Percentiles rank a stretch among this genome's conserved stretches.
Conservation (phyloP, 2,113 vertebrate species). For the Phaethon lepturus region DNA sequence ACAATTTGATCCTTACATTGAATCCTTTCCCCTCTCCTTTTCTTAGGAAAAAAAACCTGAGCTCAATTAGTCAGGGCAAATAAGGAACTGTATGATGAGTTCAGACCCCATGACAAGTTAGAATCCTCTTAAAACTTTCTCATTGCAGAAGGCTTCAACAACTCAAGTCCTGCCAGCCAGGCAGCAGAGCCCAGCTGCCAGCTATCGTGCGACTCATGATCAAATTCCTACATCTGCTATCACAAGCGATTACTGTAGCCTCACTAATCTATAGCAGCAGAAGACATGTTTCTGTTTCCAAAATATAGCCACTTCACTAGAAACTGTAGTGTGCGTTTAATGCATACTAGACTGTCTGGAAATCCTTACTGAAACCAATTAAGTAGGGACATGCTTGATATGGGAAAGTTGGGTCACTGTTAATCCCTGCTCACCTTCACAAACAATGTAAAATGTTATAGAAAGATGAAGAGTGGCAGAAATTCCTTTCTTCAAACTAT, state of each 20-base stretch:
- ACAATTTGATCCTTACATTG: background rate
- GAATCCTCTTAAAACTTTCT: background rate
- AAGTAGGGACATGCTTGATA: background rate
- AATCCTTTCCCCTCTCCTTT: background rate
- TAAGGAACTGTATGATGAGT: background rate
- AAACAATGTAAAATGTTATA: background rate
- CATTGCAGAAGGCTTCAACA: background rate
- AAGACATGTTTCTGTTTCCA: background rate
- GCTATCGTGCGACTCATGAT: accelerated
- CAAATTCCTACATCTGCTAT: background rate
- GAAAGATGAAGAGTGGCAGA: background rate
- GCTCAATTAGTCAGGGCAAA: background rate
- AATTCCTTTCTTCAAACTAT: background rate
- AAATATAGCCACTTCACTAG: background rate
- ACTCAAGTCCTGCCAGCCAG: background rate
- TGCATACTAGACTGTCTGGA: background rate
- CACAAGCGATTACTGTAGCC: background rate
- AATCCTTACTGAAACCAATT: conserved; percentile 20
- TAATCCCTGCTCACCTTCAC: background rate
- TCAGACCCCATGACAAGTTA: background rate
- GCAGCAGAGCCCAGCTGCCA: background rate
- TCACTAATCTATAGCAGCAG: background rate
- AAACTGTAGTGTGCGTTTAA: background rate
- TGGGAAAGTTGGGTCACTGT: accelerated
- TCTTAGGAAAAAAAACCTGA: background rate